phyloP scores from a whole-genome alignment of 2,113 vertebrate species.

The Pavo muticus region DNA sequence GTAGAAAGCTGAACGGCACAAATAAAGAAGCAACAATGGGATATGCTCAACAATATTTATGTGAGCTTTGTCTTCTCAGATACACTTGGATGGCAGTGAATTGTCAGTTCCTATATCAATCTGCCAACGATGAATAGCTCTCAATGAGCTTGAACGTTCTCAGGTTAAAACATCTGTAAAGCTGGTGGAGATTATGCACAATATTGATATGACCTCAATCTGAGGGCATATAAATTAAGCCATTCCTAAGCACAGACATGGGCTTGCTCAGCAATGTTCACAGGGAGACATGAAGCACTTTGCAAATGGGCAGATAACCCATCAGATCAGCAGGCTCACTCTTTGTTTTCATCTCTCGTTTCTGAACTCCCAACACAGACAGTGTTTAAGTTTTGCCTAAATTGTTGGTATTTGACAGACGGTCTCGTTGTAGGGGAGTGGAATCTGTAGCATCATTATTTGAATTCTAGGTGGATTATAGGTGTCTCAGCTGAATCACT shows the following conservation, averaged over 20 bases:
- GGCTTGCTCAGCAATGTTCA: neutral
- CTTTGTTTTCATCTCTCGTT: neutral
- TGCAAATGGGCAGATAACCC: slow-evolving; percentile 6
- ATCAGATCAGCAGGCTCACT: neutral
- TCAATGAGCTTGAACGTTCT: slow-evolving; percentile 69
- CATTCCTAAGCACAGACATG: slow-evolving; percentile 28
- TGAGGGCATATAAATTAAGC: slow-evolving; percentile 79
- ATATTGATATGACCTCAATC: slow-evolving; percentile 81
- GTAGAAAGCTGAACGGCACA: slow-evolving; percentile 72
- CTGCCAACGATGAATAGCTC: slow-evolving; percentile 84
- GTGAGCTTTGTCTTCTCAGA: slow-evolving; percentile 81
- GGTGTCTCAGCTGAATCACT: neutral
- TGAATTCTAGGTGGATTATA: neutral
- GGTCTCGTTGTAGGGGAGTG: neutral
- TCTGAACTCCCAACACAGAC: neutral
- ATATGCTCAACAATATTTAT: slow-evolving; percentile 82
- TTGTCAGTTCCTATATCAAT: slow-evolving; percentile 84
- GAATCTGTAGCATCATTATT: neutral
- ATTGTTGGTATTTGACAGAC: neutral
- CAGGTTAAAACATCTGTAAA: slow-evolving; percentile 80
- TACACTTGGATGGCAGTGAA: slow-evolving; percentile 81
- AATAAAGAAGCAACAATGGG: slow-evolving; percentile 80
- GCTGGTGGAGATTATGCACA: slow-evolving; percentile 73
- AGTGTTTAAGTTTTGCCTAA: neutral
- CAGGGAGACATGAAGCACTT: slow-evolving; percentile 55